These are phyloP conservation scores for Trachelus stipa DNA, from an alignment of 2,888 invertebrate genomes.

Conservation along the genomic window DNA sequence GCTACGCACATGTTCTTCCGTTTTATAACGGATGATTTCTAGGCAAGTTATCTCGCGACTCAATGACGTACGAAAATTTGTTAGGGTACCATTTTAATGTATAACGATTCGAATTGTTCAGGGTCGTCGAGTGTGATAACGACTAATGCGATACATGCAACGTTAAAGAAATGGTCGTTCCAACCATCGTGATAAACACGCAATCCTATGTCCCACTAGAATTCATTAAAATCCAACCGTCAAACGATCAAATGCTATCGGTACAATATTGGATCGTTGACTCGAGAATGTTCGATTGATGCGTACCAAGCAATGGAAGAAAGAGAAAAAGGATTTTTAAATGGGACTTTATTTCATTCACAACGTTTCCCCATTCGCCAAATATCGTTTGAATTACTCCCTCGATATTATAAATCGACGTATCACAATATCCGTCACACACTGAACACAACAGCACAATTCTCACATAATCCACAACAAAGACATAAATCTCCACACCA, in stretches of 20 bases:
- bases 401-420: neutral
- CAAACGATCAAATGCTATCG: neutral
- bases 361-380: neutral
- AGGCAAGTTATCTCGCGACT: neutral
- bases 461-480: neutral
- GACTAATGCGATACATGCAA: neutral
- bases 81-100: neutral
- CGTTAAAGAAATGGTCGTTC: neutral
- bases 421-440: constrained; percentile 47
- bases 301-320: neutral
- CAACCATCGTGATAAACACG: neutral
- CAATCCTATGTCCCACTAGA: neutral
- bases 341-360: neutral
- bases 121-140: neutral
- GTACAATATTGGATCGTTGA: neutral
- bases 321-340: neutral
- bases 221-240: neutral
- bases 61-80: neutral
- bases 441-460: constrained; percentile 58
- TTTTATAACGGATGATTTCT: neutral
- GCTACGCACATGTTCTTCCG: neutral
- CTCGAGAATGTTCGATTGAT: neutral
- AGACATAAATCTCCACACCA: neutral
- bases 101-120: neutral
- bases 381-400: neutral